Evolutionary conservation across 2,113 vertebrate genomes (phyloP).

Genomic region (Gavialis gangeticus): DNA sequence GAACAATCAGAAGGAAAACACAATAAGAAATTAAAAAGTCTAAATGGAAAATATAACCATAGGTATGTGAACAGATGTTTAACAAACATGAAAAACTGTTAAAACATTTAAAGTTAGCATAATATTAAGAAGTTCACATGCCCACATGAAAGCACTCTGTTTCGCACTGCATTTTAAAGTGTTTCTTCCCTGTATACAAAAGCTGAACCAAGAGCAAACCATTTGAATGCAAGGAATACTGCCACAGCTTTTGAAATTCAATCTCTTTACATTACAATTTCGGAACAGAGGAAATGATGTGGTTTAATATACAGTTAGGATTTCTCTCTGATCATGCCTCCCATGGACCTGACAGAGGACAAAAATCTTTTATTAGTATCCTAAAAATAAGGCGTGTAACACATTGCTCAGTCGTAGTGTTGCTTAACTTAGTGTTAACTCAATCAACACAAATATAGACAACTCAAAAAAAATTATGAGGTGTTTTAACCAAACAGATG

Average conservation of each 20-base stretch:
- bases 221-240: background rate
- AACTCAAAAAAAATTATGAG: slow-evolving; percentile 2
- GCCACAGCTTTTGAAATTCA: slow-evolving; percentile 43
- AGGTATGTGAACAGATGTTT: background rate
- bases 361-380: slow-evolving; percentile 34
- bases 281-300: slow-evolving; percentile 9
- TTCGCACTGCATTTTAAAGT: background rate
- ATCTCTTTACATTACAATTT: slow-evolving; percentile 25
- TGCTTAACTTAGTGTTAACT: slow-evolving; percentile 23
- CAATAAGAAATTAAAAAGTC: background rate
- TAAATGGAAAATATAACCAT: background rate
- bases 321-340: slow-evolving; percentile 39
- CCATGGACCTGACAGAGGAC: background rate
- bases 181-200: background rate
- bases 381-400: slow-evolving; percentile 60
- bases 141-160: background rate
- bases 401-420: slow-evolving; percentile 5
- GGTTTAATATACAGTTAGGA: slow-evolving; percentile 53
- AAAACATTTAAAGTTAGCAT: background rate
- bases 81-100: background rate
- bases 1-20: background rate
- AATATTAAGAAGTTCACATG: background rate
- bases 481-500: slow-evolving; percentile 14
- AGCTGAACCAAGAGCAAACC: slow-evolving; percentile 37
- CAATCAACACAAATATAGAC: slow-evolving; percentile 42